A percentile compares a stretch with the other conserved stretches of the same genome.
Evolutionary conservation across 2,797 vertebrate species (phyloP).

Genomic region (Toxotes lorentzi): DNA sequence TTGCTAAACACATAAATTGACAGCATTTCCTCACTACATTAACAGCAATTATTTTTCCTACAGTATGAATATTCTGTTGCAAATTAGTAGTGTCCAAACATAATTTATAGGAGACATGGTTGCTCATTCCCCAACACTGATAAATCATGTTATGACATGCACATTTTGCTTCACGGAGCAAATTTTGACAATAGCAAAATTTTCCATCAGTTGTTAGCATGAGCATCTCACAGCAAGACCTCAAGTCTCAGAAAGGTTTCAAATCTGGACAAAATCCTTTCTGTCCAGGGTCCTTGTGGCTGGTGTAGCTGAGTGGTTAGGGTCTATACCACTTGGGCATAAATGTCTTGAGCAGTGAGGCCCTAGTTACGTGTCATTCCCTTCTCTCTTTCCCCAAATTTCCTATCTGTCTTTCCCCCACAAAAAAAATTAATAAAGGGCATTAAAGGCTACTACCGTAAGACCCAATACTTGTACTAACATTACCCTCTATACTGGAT

Average conservation of each 20-base stretch:
- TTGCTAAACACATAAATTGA: too few species aligned
- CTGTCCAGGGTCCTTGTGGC: background rate
- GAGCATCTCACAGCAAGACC: background rate
- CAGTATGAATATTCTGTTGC: background rate
- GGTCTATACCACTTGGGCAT: too few species aligned
- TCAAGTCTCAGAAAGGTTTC: slow-evolving; percentile 7
- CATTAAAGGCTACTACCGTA: background rate
- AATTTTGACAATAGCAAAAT: background rate
- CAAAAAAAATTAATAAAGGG: too few species aligned
- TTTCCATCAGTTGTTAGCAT: background rate
- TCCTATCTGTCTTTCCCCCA: too few species aligned
- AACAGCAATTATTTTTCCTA: background rate
- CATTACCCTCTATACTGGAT: slow-evolving; percentile 30
- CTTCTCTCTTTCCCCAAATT: too few species aligned
- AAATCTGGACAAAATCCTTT: background rate
- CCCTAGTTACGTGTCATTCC: too few species aligned
- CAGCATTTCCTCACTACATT: background rate
- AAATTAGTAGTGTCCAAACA: background rate
- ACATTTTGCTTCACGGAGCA: background rate
- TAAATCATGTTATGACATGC: background rate
- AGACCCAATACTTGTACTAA: slow-evolving; percentile 13
- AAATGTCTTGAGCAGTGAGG: too few species aligned
- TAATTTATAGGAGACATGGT: background rate
- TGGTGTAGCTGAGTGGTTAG: too few species aligned
- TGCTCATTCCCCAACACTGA: background rate